A percentile compares a stretch with the other conserved stretches of the same genome.
These are phyloP conservation scores for Scaptomyza graminum DNA, from an alignment of 1,140 invertebrate genomes.

Conservation along the genomic window DNA sequence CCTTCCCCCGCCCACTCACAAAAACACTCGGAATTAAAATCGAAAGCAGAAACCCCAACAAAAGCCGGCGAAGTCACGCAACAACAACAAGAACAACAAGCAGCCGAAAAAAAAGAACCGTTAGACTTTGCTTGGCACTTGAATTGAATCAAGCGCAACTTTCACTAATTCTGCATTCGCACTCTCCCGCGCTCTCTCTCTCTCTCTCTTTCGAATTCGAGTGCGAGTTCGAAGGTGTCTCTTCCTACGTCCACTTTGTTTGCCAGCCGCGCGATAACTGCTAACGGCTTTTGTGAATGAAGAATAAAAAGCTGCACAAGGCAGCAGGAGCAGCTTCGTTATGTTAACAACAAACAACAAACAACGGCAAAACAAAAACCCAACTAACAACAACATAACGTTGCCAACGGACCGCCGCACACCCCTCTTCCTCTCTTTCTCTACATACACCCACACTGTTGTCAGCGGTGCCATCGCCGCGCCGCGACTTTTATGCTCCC, in stretches of 20 bases:
- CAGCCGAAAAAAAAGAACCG: constrained; percentile 37
- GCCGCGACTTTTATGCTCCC: constrained; percentile 38
- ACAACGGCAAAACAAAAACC: constrained; percentile 29
- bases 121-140: constrained; percentile 64
- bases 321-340: constrained; percentile 42
- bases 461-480: constrained; percentile 35
- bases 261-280: constrained; percentile 69
- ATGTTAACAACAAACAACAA: constrained; percentile 68
- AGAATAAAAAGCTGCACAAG: constrained; percentile 23
- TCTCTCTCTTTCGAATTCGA: not conserved
- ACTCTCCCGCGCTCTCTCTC: not conserved
- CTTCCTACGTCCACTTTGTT: constrained; percentile 54
- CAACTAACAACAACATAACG: constrained; percentile 38
- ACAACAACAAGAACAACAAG: constrained; percentile 10
- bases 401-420: constrained; percentile 36
- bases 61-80: constrained; percentile 65
- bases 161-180: constrained; percentile 34
- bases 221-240: constrained; percentile 1
- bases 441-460: constrained; percentile 1
- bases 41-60: constrained; percentile 16
- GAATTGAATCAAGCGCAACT: constrained; percentile 43
- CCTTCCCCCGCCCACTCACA: not conserved
- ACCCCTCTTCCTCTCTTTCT: not conserved
- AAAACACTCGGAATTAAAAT: not conserved
- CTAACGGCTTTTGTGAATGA: constrained; percentile 71